Evolutionary conservation across 1,140 invertebrate genomes (phyloP).

Genomic region (Bombus confusus): DNA sequence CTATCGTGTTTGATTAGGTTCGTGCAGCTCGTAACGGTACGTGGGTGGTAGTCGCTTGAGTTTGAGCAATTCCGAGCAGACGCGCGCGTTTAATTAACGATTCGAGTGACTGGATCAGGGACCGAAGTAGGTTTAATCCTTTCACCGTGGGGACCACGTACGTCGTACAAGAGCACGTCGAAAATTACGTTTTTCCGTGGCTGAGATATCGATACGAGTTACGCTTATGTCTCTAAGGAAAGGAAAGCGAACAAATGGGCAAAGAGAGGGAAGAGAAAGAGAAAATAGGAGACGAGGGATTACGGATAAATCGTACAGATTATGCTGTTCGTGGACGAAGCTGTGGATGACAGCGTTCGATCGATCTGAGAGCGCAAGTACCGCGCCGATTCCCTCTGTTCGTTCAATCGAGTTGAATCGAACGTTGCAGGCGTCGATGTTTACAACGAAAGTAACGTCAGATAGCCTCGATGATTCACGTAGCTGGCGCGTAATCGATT

Average conservation of each 20-base stretch:
- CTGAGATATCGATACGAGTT: too few relatives aligned
- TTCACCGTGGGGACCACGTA: too few relatives aligned
- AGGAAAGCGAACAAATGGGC: too few relatives aligned
- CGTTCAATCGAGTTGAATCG: not conserved
- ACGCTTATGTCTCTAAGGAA: too few relatives aligned
- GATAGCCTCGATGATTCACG: slow-evolving; percentile 13
- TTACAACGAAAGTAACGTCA: slow-evolving; percentile 29
- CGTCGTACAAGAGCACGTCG: too few relatives aligned
- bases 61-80: not conserved
- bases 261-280: too few relatives aligned
- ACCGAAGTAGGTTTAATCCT: not conserved
- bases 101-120: not conserved
- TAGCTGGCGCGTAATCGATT: not conserved
- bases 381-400: not conserved
- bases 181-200: too few relatives aligned
- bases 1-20: slow-evolving; percentile 23
- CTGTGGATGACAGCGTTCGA: too few relatives aligned
- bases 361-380: too few relatives aligned
- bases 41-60: not conserved
- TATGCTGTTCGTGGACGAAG: too few relatives aligned
- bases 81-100: not conserved
- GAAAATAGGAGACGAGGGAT: too few relatives aligned
- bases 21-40: not conserved
- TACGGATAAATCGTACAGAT: too few relatives aligned
- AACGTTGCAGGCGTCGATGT: slow-evolving; percentile 1